Conservation (phyloP, 2,888 invertebrate species). For the Carcina quercana region DNA sequence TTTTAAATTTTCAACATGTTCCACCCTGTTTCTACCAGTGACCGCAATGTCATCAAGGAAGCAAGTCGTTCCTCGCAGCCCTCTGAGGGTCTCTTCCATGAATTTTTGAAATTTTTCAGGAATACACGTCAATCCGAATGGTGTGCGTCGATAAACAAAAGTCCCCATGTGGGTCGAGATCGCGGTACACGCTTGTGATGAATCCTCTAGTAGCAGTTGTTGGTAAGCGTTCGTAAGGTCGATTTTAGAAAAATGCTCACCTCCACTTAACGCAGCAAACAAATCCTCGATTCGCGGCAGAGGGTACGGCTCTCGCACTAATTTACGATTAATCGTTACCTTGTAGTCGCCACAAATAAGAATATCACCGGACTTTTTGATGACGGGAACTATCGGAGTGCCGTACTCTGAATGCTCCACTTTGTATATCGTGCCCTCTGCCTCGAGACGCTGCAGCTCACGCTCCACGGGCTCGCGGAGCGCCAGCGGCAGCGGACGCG, state of each 20-base stretch:
- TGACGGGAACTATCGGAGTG: not conserved
- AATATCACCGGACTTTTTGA: slow-evolving; percentile 1
- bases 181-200: not conserved
- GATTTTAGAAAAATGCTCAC: not conserved
- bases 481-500: not conserved
- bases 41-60: not conserved
- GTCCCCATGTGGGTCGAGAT: not conserved
- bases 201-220: not conserved
- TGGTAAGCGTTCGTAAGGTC: not conserved
- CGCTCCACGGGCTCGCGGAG: not conserved
- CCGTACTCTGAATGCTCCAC: slow-evolving; percentile 2
- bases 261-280: not conserved
- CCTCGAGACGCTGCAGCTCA: no score
- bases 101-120: not conserved
- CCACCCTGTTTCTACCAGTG: not conserved
- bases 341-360: not conserved
- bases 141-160: no score
- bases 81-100: not conserved
- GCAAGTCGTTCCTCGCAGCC: not conserved
- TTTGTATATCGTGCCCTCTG: slow-evolving; percentile 1
- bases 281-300: not conserved
- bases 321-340: not conserved
- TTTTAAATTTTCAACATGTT: not conserved
- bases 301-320: not conserved
- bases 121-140: no score